Conservation (phyloP, 2,888 invertebrate genomes). For the Mythimna impura region DNA sequence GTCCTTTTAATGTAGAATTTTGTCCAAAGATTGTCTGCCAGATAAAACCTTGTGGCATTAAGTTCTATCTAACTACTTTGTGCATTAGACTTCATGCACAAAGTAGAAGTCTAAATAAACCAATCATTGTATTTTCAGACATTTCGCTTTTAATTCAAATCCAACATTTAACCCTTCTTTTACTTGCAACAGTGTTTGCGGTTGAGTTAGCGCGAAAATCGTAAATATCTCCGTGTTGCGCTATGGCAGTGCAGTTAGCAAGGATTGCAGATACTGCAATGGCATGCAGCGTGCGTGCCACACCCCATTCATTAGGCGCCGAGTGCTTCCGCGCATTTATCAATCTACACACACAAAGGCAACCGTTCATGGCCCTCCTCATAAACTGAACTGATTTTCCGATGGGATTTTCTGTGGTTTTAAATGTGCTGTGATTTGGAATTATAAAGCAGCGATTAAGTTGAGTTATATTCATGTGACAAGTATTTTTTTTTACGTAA, state of each 20-base stretch:
- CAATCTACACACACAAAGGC: constrained; percentile 83
- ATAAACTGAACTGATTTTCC: constrained; percentile 60
- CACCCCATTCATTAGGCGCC: constrained; percentile 89
- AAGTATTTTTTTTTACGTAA: not conserved
- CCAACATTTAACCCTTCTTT: constrained; percentile 50
- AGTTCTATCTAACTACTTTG: not conserved
- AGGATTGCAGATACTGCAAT: constrained; percentile 83
- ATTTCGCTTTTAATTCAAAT: constrained; percentile 7
- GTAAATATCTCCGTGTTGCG: constrained; percentile 75
- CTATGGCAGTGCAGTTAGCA: constrained; percentile 75
- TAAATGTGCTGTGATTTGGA: constrained; percentile 35
- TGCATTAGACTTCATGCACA: too few species aligned
- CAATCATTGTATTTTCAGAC: not conserved
- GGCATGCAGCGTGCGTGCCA: constrained; percentile 86
- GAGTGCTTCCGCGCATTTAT: constrained; percentile 90
- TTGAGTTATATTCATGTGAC: not conserved
- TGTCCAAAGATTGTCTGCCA: not conserved
- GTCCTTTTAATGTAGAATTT: constrained; percentile 37
- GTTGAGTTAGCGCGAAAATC: constrained; percentile 70
- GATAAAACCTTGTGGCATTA: not conserved
- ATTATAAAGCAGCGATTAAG: constrained; percentile 5
- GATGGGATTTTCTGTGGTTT: constrained; percentile 40
- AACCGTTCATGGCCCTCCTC: constrained; percentile 71
- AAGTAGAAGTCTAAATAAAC: not conserved
- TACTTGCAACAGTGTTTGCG: constrained; percentile 65